Evolutionary conservation across 2,797 vertebrate species (phyloP), one percentile per base, ranked within the genome.

Genomic region (Graptemys geographica): DNA sequence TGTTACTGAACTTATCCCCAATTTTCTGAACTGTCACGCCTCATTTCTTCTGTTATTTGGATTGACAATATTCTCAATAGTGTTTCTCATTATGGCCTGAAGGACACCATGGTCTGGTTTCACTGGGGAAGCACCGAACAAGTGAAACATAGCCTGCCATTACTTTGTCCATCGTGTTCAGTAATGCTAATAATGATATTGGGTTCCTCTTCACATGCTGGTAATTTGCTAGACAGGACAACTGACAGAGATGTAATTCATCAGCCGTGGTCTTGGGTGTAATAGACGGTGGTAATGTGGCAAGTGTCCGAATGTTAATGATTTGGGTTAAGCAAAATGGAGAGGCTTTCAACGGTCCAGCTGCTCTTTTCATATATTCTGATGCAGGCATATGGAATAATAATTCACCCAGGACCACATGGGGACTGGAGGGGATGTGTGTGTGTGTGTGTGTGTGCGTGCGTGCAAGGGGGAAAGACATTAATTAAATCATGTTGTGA

Each of bases 91-190:
- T 96, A 93, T 7, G 49, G 51, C 51, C 90, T 95, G 95, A 96
- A 97, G 96, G 96, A 95, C 95, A 86, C 51, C 16, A 53, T 88
- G 95, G 96, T 97, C 97, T 93, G 31, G 53, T 96, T 97, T 96
- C 44, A 51, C 0, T 27, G 85, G 65, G 41, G 89, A 81, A 47
- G 81, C 65, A 79, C 33, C 31, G 81, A 92, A 59, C 0, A 0
- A 91, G 90, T 69, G 85, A 92, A 88, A 44, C 23, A 11, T 15
- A 94, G 82, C 62, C 88, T 88, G 31, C 91, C 84, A 53, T 86
- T 88, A 80, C 18, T 4, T 86, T 72, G 59, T 83, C 78, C 59
- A 1, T 21, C 33, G 94, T 57, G 62, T 15, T 90, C 78, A 25
- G 11, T 55, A 89, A 31, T 33, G 82, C 82, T 94, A 87, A 59